Evolutionary conservation across 2,888 invertebrate species (phyloP), one percentile per base, ranked within the genome.

Genomic region (Ditylenchus weischeri): DNA sequence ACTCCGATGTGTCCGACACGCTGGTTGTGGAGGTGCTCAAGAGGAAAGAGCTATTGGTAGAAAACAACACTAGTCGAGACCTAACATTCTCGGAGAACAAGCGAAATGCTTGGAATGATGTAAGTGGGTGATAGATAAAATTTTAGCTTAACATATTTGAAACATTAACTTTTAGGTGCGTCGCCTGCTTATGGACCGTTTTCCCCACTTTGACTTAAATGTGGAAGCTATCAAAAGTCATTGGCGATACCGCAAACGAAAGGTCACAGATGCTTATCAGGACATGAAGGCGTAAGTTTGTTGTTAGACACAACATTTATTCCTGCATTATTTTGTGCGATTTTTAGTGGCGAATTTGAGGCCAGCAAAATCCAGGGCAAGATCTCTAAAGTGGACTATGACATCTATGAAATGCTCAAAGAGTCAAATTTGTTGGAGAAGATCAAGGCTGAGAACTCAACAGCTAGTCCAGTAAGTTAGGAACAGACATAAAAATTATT

Each of bases 211-310:
- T 36, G 66, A 68, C 54, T 51, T 66, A 38, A 67, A 67, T 57
- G 64, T 68, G 29, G 69, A 68, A 43, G 69, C 69, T 13, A 68
- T 68, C 47, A 68, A 68, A n/a, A 60, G 60, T 13, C 69, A 68
- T 61, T 68, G 69, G 69, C 69, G 69, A 21, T 68, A 68, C 29
- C 61, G 69, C 15, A 68, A 68, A 29, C 60, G 69, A 21, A 68
- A 68, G 19, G 69, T 68, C n/a, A 68, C 69, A 35, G 69, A 68
- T 43, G 64, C 43, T 19, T 68, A 59, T 58, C 57, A 65, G 48
- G 69, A 68, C 29, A 43, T 67, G 51, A 65, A 60, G 29, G 29
- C 29, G 48, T 60, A 21, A 47, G n/a, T 47, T 48, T 59, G 13
- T 23, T 36, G 21, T 21, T 36, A 11, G 10, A 21, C 59, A 13